A percentile compares a stretch with the other conserved stretches of the same genome.
These are phyloP conservation scores for Spheniscus humboldti DNA, from an alignment of 2,797 vertebrate species.

Conservation along the genomic window DNA sequence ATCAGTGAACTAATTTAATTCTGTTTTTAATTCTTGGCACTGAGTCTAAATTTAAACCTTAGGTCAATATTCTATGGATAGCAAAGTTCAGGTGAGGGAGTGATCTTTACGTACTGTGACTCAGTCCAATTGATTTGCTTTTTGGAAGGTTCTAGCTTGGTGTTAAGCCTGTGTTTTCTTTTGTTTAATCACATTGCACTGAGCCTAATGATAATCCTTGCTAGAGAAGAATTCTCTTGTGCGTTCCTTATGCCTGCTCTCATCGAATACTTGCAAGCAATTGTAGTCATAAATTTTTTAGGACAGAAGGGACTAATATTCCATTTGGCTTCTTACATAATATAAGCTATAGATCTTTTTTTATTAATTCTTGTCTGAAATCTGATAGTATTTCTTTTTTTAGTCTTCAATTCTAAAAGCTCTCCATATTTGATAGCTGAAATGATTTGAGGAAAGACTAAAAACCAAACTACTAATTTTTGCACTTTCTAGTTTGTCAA, in stretches of 20 bases:
- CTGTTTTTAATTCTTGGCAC: not conserved
- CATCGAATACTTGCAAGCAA: not conserved
- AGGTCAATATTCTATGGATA: not conserved
- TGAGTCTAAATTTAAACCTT: not conserved
- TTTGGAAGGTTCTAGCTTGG: not conserved
- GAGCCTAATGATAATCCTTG: not conserved
- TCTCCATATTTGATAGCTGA: not conserved
- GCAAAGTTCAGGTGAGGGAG: not conserved
- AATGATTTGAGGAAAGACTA: not conserved
- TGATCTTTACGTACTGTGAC: not conserved
- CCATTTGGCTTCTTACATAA: not conserved
- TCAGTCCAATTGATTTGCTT: not conserved
- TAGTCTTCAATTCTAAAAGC: not conserved
- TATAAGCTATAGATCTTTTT: not conserved
- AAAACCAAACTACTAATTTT: not conserved
- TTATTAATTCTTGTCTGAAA: not conserved
- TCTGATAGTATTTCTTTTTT: not conserved
- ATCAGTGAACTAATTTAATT: not conserved
- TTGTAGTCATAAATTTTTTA: constrained; percentile 22
- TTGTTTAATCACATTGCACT: not conserved
- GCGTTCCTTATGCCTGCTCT: not conserved
- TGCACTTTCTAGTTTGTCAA: not conserved
- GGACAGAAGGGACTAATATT: not conserved
- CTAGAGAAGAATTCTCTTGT: not conserved
- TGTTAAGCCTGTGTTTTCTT: not conserved